phyloP scores from a whole-genome alignment of 37 sponge, comb jelly and placozoan species.

The Axinella damicornis region DNA sequence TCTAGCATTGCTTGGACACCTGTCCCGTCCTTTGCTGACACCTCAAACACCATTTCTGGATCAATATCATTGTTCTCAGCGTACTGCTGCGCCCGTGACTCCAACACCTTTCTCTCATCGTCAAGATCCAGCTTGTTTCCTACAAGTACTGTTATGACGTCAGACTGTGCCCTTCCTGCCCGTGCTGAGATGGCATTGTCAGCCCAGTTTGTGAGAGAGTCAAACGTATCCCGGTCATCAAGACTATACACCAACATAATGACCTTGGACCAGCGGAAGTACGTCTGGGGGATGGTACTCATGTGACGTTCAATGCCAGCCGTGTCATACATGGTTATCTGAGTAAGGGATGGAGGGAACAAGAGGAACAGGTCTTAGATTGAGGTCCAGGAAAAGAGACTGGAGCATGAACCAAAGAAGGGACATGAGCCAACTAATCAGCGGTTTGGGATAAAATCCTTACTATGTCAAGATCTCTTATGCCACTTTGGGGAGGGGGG shows the following conservation, averaged over 20 bases:
- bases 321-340: slow-evolving; percentile 84
- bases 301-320: slow-evolving; percentile 82
- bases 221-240: slow-evolving; percentile 75
- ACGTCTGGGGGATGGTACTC: slow-evolving; percentile 83
- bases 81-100: slow-evolving; percentile 25
- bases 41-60: slow-evolving; percentile 65
- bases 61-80: slow-evolving; percentile 73
- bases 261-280: slow-evolving; percentile 81
- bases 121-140: slow-evolving; percentile 78
- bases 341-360: not conserved
- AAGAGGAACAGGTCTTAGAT: too few relatives aligned
- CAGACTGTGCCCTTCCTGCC: slow-evolving; percentile 26
- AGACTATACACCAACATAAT: slow-evolving; percentile 71
- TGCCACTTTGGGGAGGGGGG: too few relatives aligned
- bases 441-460: too few relatives aligned
- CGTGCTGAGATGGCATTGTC: slow-evolving; percentile 58
- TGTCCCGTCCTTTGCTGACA: slow-evolving; percentile 56
- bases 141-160: slow-evolving; percentile 54
- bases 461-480: too few relatives aligned
- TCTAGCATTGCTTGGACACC: slow-evolving; percentile 69
- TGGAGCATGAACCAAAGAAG: too few relatives aligned
- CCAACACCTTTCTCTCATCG: slow-evolving; percentile 19
- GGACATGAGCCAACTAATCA: too few relatives aligned
- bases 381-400: too few relatives aligned
- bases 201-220: slow-evolving; percentile 68